These are phyloP conservation scores for Chymomyza procnemis DNA, from an alignment of 2,888 invertebrate genomes.

Conservation along the genomic window DNA sequence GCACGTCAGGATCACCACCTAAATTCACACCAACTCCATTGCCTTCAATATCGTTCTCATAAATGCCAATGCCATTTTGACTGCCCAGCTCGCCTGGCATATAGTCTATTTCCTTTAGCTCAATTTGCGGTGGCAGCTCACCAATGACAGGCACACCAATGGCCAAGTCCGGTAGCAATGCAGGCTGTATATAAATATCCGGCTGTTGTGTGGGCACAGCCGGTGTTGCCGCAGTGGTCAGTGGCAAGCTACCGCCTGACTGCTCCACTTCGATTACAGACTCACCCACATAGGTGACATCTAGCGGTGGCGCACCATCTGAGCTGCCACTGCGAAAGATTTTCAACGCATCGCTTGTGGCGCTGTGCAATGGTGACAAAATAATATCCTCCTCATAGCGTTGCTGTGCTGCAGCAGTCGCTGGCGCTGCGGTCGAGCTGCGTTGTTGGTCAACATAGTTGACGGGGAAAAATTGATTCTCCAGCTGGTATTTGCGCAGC, in stretches of 20 bases:
- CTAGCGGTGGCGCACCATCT: slow-evolving; percentile 71
- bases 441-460: slow-evolving; percentile 65
- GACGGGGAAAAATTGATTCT: slow-evolving; percentile 77
- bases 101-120: slow-evolving; percentile 78
- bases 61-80: slow-evolving; percentile 42
- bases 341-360: slow-evolving; percentile 73
- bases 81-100: slow-evolving; percentile 70
- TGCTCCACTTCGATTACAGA: slow-evolving; percentile 78
- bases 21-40: slow-evolving; percentile 35
- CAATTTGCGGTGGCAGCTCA: slow-evolving; percentile 78
- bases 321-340: slow-evolving; percentile 62
- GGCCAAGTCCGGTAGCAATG: slow-evolving; percentile 76
- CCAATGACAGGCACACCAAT: slow-evolving; percentile 79
- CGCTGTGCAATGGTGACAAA: slow-evolving; percentile 72
- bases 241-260: slow-evolving; percentile 46
- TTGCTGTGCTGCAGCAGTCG: slow-evolving; percentile 30
- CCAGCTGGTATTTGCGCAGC: slow-evolving; percentile 68
- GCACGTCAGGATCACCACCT: slow-evolving; percentile 17
- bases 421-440: slow-evolving; percentile 30
- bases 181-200: slow-evolving; percentile 78
- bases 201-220: slow-evolving; percentile 39
- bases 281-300: slow-evolving; percentile 78
- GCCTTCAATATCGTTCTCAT: slow-evolving; percentile 55
- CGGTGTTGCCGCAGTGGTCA: slow-evolving; percentile 29
- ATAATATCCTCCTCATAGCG: slow-evolving; percentile 78